Evolutionary conservation across 2,113 vertebrate species (phyloP), one percentile per base, ranked within the genome.

Genomic region (Litocranius walleri): DNA sequence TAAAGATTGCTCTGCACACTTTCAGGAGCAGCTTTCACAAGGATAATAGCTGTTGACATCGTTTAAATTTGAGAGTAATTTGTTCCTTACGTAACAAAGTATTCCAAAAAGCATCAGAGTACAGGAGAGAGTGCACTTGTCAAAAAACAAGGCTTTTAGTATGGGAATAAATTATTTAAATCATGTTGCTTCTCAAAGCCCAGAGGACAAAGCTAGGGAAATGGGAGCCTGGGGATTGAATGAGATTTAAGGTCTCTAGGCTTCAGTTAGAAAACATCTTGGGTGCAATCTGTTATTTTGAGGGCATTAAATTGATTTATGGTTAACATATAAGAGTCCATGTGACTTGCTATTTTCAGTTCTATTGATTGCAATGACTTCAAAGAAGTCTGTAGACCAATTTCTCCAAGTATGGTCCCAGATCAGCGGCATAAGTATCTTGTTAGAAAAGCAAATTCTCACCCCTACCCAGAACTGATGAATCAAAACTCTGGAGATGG

Each of bases 31-130:
- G 88, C 80, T 98, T 97, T 98, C 92, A 92, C 56, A 94, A 97
- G 64, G 50, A 62, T 95, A 98, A 97, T 95, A 98, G 81, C 88
- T 98, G 78, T 93, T 98, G 97, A 97, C 89, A 91, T 97, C 96
- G 91, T 91, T 98, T 98, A 97, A 98, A 98, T 97, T 97, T 81
- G 45, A 93, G 59, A 98, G 94, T 97, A 97, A 98, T 98, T 98
- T 98, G 25, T 80, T 98, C 33, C 88, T 98, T 98, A 96, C 50
- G 64, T 92, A 98, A 97, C 40, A 97, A 80, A 97, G 80, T 95
- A 97, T 97, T 98, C 97, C 82, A 96, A 78, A 97, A 98, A 96
- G 78, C 48, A 96, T 82, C 74, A 67, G 92, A 57, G 45, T 95
- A 95, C 91, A 97, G 94, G 57, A 96, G 90, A 59, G 87, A 95